A percentile compares a stretch with the other conserved stretches of the same genome.
phyloP scores from a whole-genome alignment of 2,113 vertebrate genomes.

The Etheostoma spectabile region DNA sequence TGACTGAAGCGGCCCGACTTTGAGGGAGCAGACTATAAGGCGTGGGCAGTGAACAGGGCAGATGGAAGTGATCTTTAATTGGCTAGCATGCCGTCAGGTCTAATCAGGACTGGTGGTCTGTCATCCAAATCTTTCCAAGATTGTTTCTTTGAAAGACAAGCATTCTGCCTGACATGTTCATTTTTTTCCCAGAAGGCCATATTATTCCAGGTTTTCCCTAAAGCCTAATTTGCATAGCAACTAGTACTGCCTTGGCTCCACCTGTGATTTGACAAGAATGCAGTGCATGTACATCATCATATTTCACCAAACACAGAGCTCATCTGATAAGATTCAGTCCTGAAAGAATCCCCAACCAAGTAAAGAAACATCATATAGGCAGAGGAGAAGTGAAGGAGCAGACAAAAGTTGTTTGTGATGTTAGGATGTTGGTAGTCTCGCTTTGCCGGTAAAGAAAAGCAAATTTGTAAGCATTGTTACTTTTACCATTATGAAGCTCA shows the following conservation, averaged over 20 bases:
- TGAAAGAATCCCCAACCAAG: neutral
- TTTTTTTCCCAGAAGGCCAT: slow-evolving; percentile 53
- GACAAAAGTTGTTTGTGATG: neutral
- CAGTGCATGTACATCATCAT: neutral
- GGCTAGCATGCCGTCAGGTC: slow-evolving; percentile 69
- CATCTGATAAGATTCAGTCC: neutral
- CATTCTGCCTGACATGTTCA: slow-evolving; percentile 65
- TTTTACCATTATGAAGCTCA: no score
- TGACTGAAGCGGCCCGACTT: slow-evolving; percentile 48
- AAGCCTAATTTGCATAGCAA: slow-evolving; percentile 51
- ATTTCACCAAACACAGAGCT: slow-evolving; percentile 1
- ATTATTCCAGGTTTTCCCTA: slow-evolving; percentile 40
- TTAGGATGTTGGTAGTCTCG: neutral
- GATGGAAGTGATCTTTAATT: slow-evolving; percentile 79
- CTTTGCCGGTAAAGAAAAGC: no score
- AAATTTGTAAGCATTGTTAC: no score
- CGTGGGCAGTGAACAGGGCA: slow-evolving; percentile 62
- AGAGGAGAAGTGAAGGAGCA: neutral
- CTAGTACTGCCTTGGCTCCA: slow-evolving; percentile 16
- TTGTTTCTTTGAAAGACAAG: slow-evolving; percentile 69
- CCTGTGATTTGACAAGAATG: slow-evolving; percentile 38
- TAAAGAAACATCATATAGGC: neutral
- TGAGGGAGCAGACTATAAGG: slow-evolving; percentile 52
- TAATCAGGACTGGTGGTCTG: slow-evolving; percentile 72
- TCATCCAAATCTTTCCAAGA: slow-evolving; percentile 69